A percentile compares a stretch with the other conserved stretches of the same genome.
Evolutionary conservation across 2,797 vertebrate species (phyloP).

Genomic region (Acanthis flammea): DNA sequence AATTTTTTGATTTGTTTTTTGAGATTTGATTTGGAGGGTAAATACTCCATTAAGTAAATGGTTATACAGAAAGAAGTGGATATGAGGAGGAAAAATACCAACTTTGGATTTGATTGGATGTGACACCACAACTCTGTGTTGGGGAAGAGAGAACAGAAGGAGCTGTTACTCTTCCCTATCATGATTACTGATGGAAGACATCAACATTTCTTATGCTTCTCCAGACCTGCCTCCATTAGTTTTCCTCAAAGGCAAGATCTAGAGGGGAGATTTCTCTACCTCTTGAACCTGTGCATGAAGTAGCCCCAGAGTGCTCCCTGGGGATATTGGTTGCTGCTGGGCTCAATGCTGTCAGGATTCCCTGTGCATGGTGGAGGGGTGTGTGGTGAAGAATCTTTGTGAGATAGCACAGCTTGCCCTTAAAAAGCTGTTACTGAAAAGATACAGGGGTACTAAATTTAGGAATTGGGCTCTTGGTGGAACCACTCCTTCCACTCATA

Average conservation of each 20-base stretch:
- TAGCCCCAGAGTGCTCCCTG: neutral
- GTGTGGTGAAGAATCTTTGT: neutral
- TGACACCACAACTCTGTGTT: neutral
- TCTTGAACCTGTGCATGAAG: neutral
- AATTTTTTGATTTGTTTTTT: neutral
- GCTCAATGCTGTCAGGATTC: neutral
- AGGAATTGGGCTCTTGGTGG: conserved; percentile 13
- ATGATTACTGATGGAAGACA: neutral
- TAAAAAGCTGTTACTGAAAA: conserved; percentile 53
- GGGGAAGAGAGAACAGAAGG: neutral
- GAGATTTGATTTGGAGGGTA: neutral
- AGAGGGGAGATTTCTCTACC: neutral
- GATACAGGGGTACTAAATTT: conserved; percentile 54
- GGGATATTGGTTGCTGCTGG: neutral
- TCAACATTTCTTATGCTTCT: neutral
- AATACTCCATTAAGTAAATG: neutral
- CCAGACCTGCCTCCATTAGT: neutral
- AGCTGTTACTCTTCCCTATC: neutral
- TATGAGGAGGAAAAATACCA: neutral
- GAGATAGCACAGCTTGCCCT: conserved; percentile 39
- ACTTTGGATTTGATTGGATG: neutral
- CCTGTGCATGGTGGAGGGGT: neutral
- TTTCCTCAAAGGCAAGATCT: neutral
- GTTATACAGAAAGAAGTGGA: neutral
- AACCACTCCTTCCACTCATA: neutral